These are phyloP conservation scores for Xerus rutilus DNA, from an alignment of 2,797 vertebrate genomes.

Conservation along the genomic window DNA sequence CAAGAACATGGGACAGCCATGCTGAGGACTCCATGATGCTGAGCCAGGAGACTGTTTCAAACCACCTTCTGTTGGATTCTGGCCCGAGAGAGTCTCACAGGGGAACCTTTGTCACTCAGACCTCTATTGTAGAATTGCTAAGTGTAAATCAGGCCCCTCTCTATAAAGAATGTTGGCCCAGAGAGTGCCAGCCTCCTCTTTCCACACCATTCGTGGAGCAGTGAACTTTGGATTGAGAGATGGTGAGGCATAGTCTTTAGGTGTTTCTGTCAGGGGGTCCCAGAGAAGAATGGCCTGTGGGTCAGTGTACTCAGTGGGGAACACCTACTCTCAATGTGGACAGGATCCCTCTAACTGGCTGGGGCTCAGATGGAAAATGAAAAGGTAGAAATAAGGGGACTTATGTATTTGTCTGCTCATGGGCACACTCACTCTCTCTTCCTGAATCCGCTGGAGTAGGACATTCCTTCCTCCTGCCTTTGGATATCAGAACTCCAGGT, in stretches of 20 bases:
- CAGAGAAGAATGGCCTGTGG: not conserved
- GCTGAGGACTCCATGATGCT: not conserved
- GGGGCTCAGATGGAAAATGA: too few species aligned
- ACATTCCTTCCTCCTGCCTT: not conserved
- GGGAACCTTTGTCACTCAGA: not conserved
- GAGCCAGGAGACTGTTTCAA: not conserved
- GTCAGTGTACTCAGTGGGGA: not conserved
- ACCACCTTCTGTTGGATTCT: not conserved
- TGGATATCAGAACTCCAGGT: not conserved
- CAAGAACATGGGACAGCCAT: not conserved
- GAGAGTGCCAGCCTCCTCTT: not conserved
- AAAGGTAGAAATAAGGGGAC: not conserved
- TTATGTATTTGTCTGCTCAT: not conserved
- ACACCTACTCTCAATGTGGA: not conserved
- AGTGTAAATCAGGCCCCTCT: not conserved
- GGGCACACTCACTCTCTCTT: not conserved
- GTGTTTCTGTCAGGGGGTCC: not conserved
- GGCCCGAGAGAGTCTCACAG: not conserved
- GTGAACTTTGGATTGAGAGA: not conserved
- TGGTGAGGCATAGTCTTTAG: not conserved
- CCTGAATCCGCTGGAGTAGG: not conserved
- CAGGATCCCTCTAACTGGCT: not conserved
- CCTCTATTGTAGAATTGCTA: not conserved
- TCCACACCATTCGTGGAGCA: too few species aligned
- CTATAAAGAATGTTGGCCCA: not conserved